These are phyloP conservation scores for Hofmannophila pseudospretella DNA, from an alignment of 2,888 invertebrate species.

Conservation along the genomic window DNA sequence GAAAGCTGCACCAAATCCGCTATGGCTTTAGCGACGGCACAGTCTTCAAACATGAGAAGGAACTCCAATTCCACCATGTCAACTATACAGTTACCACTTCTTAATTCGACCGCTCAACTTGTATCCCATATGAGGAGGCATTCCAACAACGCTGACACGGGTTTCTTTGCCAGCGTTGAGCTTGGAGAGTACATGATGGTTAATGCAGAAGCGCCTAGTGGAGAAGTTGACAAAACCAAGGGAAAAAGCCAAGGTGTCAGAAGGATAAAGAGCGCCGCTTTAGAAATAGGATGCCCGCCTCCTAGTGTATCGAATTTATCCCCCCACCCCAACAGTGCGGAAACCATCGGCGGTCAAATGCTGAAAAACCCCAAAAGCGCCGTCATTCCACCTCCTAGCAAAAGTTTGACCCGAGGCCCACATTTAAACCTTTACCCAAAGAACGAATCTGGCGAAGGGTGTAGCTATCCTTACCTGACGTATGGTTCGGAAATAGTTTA, in stretches of 20 bases:
- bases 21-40: constrained; percentile 64
- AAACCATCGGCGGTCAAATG: constrained; percentile 83
- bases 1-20: constrained; percentile 72
- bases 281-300: constrained; percentile 84
- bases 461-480: constrained; percentile 83
- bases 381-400: constrained; percentile 83
- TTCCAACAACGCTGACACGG: constrained; percentile 80
- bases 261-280: constrained; percentile 83
- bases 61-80: constrained; percentile 81
- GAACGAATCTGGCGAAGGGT: constrained; percentile 82
- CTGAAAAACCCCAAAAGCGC: constrained; percentile 82
- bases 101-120: constrained; percentile 68
- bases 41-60: constrained; percentile 73
- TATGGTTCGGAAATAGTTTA: constrained; percentile 88
- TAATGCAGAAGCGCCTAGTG: constrained; percentile 66
- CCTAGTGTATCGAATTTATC: constrained; percentile 83
- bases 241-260: constrained; percentile 73
- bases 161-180: constrained; percentile 75
- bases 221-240: constrained; percentile 61
- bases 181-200: constrained; percentile 75
- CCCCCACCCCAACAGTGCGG: constrained; percentile 89
- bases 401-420: constrained; percentile 82
- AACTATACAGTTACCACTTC: constrained; percentile 75
- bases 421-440: constrained; percentile 83
- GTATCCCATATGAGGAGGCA: constrained; percentile 77